A percentile compares a stretch with the other conserved stretches of the same genome.
phyloP scores from a whole-genome alignment of 2,888 invertebrate genomes.

The Keiferia lycopersicella region DNA sequence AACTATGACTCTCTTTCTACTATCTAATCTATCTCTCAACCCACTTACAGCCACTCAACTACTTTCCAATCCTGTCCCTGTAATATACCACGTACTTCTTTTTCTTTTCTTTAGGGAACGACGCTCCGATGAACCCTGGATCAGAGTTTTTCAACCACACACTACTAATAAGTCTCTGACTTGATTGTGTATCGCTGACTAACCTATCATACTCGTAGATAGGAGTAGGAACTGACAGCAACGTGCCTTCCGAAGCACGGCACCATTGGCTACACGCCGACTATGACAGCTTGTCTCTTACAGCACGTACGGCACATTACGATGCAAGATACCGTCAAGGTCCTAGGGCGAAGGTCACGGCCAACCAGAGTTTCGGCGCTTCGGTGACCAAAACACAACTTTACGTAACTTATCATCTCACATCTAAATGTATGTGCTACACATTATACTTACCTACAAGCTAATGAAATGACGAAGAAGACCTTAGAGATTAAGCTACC shows the following conservation, averaged over 20 bases:
- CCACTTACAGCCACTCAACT: not conserved
- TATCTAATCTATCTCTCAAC: not conserved
- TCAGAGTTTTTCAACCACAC: too few species aligned
- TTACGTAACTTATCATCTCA: slow-evolving; percentile 6
- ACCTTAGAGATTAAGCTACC: not conserved
- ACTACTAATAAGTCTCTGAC: too few species aligned
- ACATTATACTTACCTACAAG: not conserved
- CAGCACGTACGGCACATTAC: slow-evolving; percentile 27
- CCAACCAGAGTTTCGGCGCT: not conserved
- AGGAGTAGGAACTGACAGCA: too few species aligned
- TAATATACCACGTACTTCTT: not conserved
- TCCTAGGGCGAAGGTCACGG: slow-evolving; percentile 13
- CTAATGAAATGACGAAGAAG: not conserved
- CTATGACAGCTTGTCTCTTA: too few species aligned
- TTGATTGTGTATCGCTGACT: too few species aligned
- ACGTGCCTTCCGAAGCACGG: too few species aligned
- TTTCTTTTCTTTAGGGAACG: too few species aligned
- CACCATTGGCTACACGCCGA: too few species aligned
- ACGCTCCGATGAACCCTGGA: too few species aligned
- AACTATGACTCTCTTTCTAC: not conserved
- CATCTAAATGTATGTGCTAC: slow-evolving; percentile 12
- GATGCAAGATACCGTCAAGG: slow-evolving; percentile 27
- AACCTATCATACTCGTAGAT: too few species aligned
- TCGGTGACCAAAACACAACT: not conserved
- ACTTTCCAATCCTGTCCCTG: not conserved